A percentile compares a stretch with the other conserved stretches of the same genome.
Evolutionary conservation across 1,140 invertebrate genomes (phyloP).

Genomic region (Pristionchus pacificus): DNA sequence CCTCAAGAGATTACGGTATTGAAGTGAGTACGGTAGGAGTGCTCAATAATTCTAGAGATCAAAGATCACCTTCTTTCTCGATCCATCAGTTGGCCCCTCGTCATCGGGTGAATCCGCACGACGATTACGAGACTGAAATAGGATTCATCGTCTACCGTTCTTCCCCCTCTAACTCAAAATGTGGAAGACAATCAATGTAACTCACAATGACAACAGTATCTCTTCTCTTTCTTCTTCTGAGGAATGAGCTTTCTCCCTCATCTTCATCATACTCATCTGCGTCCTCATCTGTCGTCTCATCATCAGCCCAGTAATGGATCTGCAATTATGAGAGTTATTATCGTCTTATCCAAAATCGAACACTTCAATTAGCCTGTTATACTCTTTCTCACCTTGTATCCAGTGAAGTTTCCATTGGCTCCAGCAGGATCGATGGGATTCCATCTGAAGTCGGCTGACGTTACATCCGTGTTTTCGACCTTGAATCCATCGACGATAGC

Average conservation of each 20-base stretch:
- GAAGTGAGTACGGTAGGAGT: too few species aligned
- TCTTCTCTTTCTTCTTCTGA: conserved; percentile 15
- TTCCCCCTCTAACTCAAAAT: background rate
- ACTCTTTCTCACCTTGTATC: conserved; percentile 70
- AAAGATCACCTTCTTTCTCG: conserved; percentile 71
- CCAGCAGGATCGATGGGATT: conserved; percentile 47
- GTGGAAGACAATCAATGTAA: too few species aligned
- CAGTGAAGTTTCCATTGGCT: conserved; percentile 77
- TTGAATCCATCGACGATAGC: conserved; percentile 45
- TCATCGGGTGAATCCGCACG: too few species aligned
- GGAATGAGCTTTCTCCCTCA: conserved; percentile 18
- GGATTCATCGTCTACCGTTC: background rate
- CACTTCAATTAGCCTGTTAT: conserved; percentile 14
- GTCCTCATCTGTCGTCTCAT: conserved; percentile 41
- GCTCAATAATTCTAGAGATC: too few species aligned
- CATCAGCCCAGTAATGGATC: conserved; percentile 53
- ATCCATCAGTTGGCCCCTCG: conserved; percentile 34
- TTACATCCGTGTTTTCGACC: conserved; percentile 36
- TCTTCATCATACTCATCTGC: conserved; percentile 23
- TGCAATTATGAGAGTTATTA: background rate
- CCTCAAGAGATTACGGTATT: too few species aligned
- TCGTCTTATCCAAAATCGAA: too few species aligned
- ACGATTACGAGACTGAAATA: too few species aligned
- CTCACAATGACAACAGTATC: too few species aligned
- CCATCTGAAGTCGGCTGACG: conserved; percentile 52